Evolutionary conservation across 2,888 invertebrate genomes (phyloP).

Genomic region (Conistra vaccinii): DNA sequence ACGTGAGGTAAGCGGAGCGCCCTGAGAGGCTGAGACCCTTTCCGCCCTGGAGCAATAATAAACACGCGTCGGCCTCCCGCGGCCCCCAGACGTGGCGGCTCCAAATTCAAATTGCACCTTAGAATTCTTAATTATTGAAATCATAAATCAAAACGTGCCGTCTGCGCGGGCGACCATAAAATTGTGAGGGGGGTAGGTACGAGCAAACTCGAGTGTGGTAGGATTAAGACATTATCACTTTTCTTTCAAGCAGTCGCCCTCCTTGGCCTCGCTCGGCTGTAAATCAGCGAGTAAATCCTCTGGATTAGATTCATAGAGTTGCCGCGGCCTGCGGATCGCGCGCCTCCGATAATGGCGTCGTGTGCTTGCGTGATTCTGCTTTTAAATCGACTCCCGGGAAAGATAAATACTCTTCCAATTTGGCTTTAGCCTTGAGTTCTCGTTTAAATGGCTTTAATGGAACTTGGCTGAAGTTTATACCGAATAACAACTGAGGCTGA

Average conservation of each 20-base stretch:
- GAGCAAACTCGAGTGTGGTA: conserved; percentile 89
- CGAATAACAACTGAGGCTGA: conserved; percentile 81
- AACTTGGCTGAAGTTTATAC: conserved; percentile 82
- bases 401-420: conserved; percentile 89
- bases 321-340: conserved; percentile 88
- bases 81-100: conserved; percentile 83
- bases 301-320: conserved; percentile 91
- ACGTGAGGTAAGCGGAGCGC: conserved; percentile 80
- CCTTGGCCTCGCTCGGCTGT: conserved; percentile 85
- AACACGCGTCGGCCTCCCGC: conserved; percentile 88
- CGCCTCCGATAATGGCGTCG: conserved; percentile 88
- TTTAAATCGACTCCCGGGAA: conserved; percentile 88
- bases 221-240: conserved; percentile 93
- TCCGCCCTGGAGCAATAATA: conserved; percentile 87
- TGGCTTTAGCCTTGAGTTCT: conserved; percentile 80
- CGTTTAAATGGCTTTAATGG: conserved; percentile 84
- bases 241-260: conserved; percentile 90
- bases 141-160: conserved; percentile 90
- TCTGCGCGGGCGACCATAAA: conserved; percentile 90
- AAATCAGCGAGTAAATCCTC: conserved; percentile 91
- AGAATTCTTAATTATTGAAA: conserved; percentile 91
- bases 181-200: conserved; percentile 79
- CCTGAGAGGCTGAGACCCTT: conserved; percentile 80
- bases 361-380: conserved; percentile 90
- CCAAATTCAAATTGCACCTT: conserved; percentile 91